Base-by-base conservation (phyloP, 37 sponge, comb jelly and placozoan genomes). In the Diacarnus erythraeanus region DNA sequence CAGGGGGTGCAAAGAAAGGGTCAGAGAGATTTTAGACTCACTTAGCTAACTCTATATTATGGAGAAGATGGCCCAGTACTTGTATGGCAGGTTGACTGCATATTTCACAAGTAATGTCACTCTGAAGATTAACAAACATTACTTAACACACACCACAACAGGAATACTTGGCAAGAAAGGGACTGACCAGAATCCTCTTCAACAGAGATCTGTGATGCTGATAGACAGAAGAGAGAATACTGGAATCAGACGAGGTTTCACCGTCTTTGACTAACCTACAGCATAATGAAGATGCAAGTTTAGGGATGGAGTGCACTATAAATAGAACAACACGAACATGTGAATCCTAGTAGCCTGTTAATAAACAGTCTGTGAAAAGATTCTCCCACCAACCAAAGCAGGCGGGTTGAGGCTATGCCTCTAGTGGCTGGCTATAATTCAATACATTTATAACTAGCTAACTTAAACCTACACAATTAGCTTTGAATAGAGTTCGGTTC, bases 41-140 rank as follows among this genome's bases (percentile, higher is more conserved):
- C 71, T 4, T 42, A 27, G 71, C 71, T 41, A 40, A 39, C 1
- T 71, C 71, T 25, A 27, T 21, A n/a, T 39, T 69, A 69, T 67
- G 36, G 15, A 80, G 71, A 42, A 69, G 69, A 36, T 80, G 69
- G 70, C 80, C 80, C 25, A 80, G 71, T 34, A 54, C 59, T 30
- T 80, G 80, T 22, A 80, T 18, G 38, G 80, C 80, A 26, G 67
- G 47, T 25, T 69, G 71, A 17, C 43, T 59, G 69, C 80, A 80
- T 80, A 71, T 34, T 38, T 39, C 42, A 31, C 34, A 44, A 17
- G 59, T 69, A 59, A 80, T 36, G 41, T 80, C 80, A 4, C 41
- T 37, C 80, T 80, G 34, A 6, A 51, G 51, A 17, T 3, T 3
- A 65, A 17, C 29, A 1, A 30, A 59, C 18, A 59, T 59, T 27